Evolutionary conservation across 2,113 vertebrate genomes (phyloP).

Genomic region (Eudyptes chrysolophus): DNA sequence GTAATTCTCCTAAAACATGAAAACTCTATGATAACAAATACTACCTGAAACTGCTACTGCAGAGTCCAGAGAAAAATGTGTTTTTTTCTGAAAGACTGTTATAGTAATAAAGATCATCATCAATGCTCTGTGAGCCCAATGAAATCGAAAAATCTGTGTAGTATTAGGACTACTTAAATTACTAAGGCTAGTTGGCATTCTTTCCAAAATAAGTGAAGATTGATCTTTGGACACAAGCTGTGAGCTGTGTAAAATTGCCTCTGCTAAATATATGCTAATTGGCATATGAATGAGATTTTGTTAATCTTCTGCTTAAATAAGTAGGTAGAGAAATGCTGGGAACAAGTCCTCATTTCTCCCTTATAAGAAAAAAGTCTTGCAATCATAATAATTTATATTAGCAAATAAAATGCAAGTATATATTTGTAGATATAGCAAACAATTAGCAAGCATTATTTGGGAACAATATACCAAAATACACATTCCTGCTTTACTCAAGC

Average conservation of each 20-base stretch:
- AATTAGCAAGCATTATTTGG: background rate
- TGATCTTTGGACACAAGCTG: slow-evolving; percentile 20
- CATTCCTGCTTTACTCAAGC: background rate
- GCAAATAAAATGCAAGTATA: background rate
- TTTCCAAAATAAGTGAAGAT: background rate
- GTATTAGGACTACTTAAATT: background rate
- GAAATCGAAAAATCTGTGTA: background rate
- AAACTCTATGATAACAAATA: background rate
- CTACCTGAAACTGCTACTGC: background rate
- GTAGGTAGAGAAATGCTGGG: background rate
- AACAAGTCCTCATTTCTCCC: background rate
- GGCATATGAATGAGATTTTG: background rate
- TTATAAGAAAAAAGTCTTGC: background rate
- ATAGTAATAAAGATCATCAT: background rate
- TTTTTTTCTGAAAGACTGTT: background rate
- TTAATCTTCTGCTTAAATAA: slow-evolving; percentile 8
- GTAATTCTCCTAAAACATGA: background rate
- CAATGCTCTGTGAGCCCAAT: background rate
- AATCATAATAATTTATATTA: background rate
- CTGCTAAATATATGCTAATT: slow-evolving; percentile 15
- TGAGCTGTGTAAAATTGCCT: slow-evolving; percentile 27
- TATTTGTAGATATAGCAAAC: background rate
- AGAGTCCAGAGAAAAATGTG: background rate
- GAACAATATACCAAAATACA: background rate
- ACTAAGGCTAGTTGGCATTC: background rate